These are phyloP conservation scores for Callospermophilus lateralis DNA, from an alignment of 2,113 vertebrate species.

Conservation along the genomic window DNA sequence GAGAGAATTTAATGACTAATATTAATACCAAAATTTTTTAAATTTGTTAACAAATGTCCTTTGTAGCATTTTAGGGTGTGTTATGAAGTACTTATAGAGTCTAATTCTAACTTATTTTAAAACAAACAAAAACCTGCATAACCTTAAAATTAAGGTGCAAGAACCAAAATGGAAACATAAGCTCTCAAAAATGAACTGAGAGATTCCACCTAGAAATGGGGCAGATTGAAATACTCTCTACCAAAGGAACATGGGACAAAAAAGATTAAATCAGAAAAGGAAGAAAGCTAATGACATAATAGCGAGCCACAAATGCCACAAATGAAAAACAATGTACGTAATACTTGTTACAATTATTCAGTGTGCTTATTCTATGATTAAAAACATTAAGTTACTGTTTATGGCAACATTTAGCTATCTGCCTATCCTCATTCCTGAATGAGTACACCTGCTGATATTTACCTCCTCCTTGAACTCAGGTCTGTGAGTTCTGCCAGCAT, in stretches of 20 bases:
- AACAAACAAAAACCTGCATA: background rate
- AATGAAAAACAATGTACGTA: conserved; percentile 68
- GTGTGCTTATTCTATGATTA: background rate
- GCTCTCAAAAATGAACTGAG: conserved; percentile 59
- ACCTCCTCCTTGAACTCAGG: background rate
- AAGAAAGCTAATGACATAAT: conserved; percentile 78
- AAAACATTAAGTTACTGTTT: conserved; percentile 64
- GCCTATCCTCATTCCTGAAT: conserved; percentile 5
- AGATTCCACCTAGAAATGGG: conserved; percentile 32
- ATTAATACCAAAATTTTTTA: background rate
- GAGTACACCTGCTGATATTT: background rate
- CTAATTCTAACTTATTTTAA: conserved; percentile 9
- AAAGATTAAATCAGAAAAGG: conserved; percentile 79
- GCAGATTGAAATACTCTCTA: conserved; percentile 42
- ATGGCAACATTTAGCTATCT: conserved; percentile 42
- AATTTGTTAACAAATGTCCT: background rate
- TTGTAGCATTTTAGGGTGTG: background rate
- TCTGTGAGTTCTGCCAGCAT: background rate
- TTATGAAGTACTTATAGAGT: background rate
- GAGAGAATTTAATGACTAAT: background rate
- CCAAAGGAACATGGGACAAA: conserved; percentile 60
- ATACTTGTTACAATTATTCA: conserved; percentile 49
- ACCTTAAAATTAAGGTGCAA: conserved; percentile 26
- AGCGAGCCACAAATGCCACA: conserved; percentile 73
- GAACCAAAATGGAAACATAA: conserved; percentile 24